Evolutionary conservation across 2,888 invertebrate species (phyloP).

Genomic region (Syrphus vitripennis): DNA sequence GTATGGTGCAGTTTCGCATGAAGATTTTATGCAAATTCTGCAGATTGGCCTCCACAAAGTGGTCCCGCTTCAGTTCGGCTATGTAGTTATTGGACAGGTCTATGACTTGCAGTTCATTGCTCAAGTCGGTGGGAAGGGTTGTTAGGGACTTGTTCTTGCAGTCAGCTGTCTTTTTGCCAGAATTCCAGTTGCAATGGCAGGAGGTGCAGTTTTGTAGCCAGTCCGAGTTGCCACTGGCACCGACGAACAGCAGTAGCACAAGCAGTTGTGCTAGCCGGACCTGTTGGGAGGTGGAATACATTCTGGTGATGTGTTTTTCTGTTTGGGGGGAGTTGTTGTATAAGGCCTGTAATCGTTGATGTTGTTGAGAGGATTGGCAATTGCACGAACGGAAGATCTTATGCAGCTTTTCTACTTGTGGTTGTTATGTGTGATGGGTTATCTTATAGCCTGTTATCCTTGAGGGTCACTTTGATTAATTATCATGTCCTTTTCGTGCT

Average conservation of each 20-base stretch:
- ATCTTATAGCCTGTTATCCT: slow-evolving; percentile 65
- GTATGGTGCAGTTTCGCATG: slow-evolving; percentile 88
- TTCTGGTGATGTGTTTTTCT: neutral
- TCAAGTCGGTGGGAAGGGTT: slow-evolving; percentile 88
- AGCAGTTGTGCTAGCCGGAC: slow-evolving; percentile 46
- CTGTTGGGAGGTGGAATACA: slow-evolving; percentile 60
- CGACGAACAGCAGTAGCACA: slow-evolving; percentile 68
- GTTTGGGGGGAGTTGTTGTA: neutral
- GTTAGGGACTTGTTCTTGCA: slow-evolving; percentile 87
- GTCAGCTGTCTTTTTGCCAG: slow-evolving; percentile 91
- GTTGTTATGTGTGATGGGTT: slow-evolving; percentile 38
- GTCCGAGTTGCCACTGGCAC: slow-evolving; percentile 75
- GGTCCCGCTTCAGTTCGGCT: slow-evolving; percentile 85
- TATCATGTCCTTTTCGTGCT: slow-evolving; percentile 64
- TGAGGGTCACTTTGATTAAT: slow-evolving; percentile 69
- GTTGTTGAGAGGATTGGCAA: neutral
- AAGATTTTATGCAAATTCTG: slow-evolving; percentile 91
- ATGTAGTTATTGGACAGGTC: slow-evolving; percentile 88
- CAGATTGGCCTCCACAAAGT: slow-evolving; percentile 87
- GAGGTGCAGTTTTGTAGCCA: slow-evolving; percentile 79
- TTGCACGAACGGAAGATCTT: neutral
- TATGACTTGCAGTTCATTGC: slow-evolving; percentile 87
- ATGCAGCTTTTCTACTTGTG: slow-evolving; percentile 25
- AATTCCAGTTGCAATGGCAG: slow-evolving; percentile 93
- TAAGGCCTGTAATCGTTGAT: slow-evolving; percentile 8